Evolutionary conservation across 2,888 invertebrate species (phyloP), one percentile per base, ranked within the genome.

Genomic region (Punctoribates punctum): DNA sequence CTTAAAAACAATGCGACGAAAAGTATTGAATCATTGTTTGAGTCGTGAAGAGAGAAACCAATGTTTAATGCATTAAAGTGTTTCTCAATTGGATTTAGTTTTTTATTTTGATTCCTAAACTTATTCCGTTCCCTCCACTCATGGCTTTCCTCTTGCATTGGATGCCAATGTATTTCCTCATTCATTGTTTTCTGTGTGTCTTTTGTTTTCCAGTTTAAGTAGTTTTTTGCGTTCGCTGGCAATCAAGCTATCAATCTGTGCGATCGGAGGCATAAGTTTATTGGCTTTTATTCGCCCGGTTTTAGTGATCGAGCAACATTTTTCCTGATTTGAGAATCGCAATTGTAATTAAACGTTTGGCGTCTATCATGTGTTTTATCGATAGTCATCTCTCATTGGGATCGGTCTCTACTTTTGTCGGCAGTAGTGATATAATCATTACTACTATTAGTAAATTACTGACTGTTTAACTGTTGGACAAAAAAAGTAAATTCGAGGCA

Each of bases 21-120:
- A 51, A 51, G 57, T 57, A 57, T 57, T 57, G 57, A 57, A 57
- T 57, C 23, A 57, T 23, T 57, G 57, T 42, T 42, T 42, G 8
- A 57, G 51, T 20, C 5, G 51, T 51, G 23, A 57, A 8, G 5
- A 20, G 34, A 34, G 4, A 57, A 57, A 20, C 20, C 57, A 57
- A 57, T 57, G 57, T 57, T 57, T 57, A 25, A 57, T 20, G 57
- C 57, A 57, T 57, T 57, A 57, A 57, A 57, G 57, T 57, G 57
- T 23, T 11, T 57, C 57, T 57, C 57, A 57, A 57, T 57, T 57
- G 57, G 25, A 57, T 57, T 57, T 57, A 23, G 25, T 13, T 57
- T 57, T 57, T 57, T 23, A 57, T 13, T 57, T n/a, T n/a, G n/a
- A n/a, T n/a, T n/a, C n/a, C n/a, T n/a, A 57, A 57, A 57, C 20